Conservation (phyloP, 1,140 invertebrate genomes). For the Drosophila repletoides region DNA sequence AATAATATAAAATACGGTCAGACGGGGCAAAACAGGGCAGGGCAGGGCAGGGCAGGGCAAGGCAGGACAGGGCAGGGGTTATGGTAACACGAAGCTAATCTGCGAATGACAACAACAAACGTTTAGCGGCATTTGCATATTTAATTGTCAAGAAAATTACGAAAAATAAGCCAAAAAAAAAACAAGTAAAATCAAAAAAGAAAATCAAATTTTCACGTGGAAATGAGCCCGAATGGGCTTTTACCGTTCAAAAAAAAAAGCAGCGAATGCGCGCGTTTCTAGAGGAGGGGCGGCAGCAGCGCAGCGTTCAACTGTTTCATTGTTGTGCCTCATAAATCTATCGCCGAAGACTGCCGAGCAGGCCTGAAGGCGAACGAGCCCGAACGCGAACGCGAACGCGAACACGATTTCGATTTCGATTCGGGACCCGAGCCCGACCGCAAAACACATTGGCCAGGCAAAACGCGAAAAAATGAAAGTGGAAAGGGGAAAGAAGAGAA, state of each 20-base stretch:
- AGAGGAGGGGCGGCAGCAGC: not conserved
- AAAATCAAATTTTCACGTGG: conserved; percentile 17
- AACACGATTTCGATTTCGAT: too few relatives aligned
- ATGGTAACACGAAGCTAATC: not conserved
- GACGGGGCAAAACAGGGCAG: not conserved
- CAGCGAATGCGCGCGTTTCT: not conserved
- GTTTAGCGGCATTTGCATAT: conserved; percentile 67
- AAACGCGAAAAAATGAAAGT: not conserved
- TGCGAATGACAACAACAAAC: conserved; percentile 35
- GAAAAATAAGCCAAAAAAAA: conserved; percentile 5
- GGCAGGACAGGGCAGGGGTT: not conserved
- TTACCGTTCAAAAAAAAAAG: conserved; percentile 1
- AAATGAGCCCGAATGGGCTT: conserved; percentile 32
- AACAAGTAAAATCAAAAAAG: conserved; percentile 20
- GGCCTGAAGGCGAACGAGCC: not conserved
- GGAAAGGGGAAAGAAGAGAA: not conserved
- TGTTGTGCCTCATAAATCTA: conserved; percentile 4
- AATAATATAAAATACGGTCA: not conserved
- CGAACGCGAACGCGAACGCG: too few relatives aligned
- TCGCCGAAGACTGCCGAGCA: too few relatives aligned
- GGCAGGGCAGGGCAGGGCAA: not conserved
- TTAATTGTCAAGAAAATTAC: conserved; percentile 73
- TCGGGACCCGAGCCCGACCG: conserved; percentile 9
- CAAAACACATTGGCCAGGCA: conserved; percentile 12
- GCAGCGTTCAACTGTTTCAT: not conserved